Evolutionary conservation across 2,888 invertebrate genomes (phyloP).

Genomic region (Rapana venosa): DNA sequence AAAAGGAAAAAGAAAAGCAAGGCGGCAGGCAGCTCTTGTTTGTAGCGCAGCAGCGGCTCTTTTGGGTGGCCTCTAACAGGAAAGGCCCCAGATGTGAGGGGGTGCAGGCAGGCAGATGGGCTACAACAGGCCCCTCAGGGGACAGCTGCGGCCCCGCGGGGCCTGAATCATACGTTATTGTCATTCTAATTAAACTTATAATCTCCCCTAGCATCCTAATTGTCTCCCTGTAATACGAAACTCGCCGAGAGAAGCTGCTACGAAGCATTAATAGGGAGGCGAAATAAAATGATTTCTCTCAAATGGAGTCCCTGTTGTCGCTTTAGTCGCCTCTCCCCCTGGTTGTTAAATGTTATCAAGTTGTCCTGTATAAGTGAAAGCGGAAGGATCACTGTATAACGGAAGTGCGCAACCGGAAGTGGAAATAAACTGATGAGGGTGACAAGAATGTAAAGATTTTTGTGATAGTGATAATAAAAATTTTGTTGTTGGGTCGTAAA

Average conservation of each 20-base stretch:
- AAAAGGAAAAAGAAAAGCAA: neutral
- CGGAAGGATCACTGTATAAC: conserved; percentile 27
- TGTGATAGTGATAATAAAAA: too few species aligned
- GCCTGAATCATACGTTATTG: conserved; percentile 46
- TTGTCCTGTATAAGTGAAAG: conserved; percentile 18
- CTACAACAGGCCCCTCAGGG: conserved; percentile 2
- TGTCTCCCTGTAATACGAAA: conserved; percentile 41
- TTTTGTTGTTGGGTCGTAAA: too few species aligned
- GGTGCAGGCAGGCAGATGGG: conserved; percentile 39
- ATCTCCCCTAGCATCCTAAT: conserved; percentile 42
- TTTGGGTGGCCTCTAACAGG: neutral
- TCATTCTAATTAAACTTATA: conserved; percentile 47
- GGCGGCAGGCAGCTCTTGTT: neutral
- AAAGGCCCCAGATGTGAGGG: conserved; percentile 40
- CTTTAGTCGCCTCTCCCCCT: neutral
- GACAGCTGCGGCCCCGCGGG: conserved; percentile 42
- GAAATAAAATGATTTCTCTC: conserved; percentile 37
- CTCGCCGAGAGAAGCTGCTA: conserved; percentile 32
- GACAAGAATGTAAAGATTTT: too few species aligned
- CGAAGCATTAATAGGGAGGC: conserved; percentile 27
- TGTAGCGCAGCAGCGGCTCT: neutral
- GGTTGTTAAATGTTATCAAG: conserved; percentile 31
- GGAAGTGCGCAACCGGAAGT: conserved; percentile 32
- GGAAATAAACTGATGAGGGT: too few species aligned
- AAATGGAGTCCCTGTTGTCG: neutral